Evolutionary conservation across 1,140 invertebrate genomes (phyloP).

Genomic region (Cryptotermes secundus): DNA sequence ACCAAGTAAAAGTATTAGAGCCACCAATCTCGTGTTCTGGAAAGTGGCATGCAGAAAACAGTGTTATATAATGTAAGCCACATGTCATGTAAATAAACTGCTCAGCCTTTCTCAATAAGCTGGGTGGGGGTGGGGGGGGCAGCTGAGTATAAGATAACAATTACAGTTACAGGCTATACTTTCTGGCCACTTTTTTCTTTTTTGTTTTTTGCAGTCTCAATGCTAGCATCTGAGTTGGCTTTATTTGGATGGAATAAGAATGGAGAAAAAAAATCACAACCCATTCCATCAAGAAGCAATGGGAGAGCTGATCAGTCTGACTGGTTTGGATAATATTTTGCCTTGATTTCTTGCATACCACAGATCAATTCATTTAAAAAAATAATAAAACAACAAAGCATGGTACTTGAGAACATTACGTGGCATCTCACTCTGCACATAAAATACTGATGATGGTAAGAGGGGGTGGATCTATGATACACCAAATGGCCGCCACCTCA

Average conservation of each 20-base stretch:
- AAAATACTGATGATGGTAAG: constrained; percentile 13
- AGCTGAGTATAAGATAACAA: background rate
- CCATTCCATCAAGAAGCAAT: constrained; percentile 7
- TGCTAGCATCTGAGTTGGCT: background rate
- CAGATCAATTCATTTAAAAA: constrained; percentile 4
- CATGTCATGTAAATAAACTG: background rate
- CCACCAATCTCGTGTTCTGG: too few relatives aligned
- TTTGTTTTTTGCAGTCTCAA: background rate
- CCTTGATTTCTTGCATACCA: background rate
- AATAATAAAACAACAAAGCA: constrained; percentile 5
- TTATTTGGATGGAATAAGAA: constrained; percentile 17
- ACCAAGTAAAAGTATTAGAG: too few relatives aligned
- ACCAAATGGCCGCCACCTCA: background rate
- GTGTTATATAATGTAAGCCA: background rate
- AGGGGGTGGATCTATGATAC: background rate
- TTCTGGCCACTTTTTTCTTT: background rate
- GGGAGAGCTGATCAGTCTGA: background rate
- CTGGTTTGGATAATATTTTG: background rate
- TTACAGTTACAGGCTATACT: background rate
- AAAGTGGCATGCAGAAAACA: background rate
- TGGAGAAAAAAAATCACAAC: constrained; percentile 11
- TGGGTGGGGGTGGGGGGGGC: too few relatives aligned
- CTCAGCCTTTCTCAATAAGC: background rate
- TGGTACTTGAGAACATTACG: background rate
- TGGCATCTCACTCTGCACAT: background rate